Percentiles rank a stretch among this genome's conserved stretches.
Evolutionary conservation across 2,888 invertebrate species (phyloP).

Genomic region (Ischnus inquisitorius): DNA sequence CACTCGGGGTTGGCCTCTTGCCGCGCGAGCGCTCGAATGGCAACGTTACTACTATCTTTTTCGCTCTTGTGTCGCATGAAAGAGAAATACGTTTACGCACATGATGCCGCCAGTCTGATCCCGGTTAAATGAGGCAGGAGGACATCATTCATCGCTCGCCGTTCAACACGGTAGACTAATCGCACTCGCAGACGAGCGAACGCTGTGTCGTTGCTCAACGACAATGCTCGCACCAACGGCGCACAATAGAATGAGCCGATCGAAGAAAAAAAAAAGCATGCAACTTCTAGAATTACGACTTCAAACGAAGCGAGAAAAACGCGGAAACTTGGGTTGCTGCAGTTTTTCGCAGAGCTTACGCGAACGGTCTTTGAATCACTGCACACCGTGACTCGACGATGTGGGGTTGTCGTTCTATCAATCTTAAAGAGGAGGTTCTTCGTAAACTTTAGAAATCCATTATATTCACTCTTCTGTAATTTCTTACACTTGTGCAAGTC

Average conservation of each 20-base stretch:
- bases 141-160: conserved; percentile 61
- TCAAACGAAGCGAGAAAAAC: conserved; percentile 6
- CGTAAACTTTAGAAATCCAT: neutral
- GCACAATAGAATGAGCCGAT: neutral
- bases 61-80: conserved; percentile 39
- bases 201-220: conserved; percentile 32
- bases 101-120: conserved; percentile 55
- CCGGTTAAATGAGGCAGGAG: conserved; percentile 52
- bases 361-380: neutral
- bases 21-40: conserved; percentile 12
- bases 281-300: conserved; percentile 10
- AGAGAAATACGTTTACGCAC: conserved; percentile 46
- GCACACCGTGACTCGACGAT: neutral
- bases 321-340: neutral
- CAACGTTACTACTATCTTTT: neutral
- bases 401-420: neutral
- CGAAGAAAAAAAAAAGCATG: neutral
- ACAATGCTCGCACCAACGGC: conserved; percentile 19
- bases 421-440: neutral
- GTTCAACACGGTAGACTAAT: conserved; percentile 63
- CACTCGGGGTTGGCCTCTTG: conserved; percentile 14
- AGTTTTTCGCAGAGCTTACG: neutral
- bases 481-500: neutral
- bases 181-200: conserved; percentile 50
- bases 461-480: neutral